A percentile compares a stretch with the other conserved stretches of the same genome.
These are phyloP conservation scores for Leptocoma aspasia DNA, from an alignment of 2,113 vertebrate species.

Conservation along the genomic window DNA sequence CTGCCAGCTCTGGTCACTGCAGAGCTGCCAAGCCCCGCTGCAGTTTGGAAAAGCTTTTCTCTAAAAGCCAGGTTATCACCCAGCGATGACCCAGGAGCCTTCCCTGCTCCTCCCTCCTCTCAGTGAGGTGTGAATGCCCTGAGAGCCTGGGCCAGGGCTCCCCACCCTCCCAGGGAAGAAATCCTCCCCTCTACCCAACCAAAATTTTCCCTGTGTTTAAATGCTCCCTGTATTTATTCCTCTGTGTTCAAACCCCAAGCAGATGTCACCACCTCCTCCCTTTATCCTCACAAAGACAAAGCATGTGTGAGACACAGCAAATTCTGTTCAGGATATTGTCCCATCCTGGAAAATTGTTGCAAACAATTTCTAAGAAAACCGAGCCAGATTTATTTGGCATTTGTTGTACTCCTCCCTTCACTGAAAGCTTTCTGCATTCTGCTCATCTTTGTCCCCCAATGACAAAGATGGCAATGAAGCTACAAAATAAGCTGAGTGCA, in stretches of 20 bases:
- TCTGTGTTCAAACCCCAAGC: neutral
- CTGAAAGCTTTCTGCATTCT: neutral
- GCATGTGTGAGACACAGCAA: rapidly evolving
- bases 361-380: neutral
- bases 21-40: neutral
- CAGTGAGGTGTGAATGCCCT: neutral
- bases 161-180: neutral
- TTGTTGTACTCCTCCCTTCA: neutral
- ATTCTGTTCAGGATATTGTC: neutral
- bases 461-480: neutral
- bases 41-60: neutral
- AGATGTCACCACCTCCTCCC: neutral
- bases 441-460: neutral
- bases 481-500: neutral
- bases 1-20: neutral
- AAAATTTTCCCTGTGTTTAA: rapidly evolving
- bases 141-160: neutral
- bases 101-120: neutral
- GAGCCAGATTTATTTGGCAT: neutral
- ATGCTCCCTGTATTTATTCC: neutral
- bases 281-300: neutral
- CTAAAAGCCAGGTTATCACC: neutral
- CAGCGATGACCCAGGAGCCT: neutral
- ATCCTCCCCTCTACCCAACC: neutral
- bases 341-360: neutral